Percentiles rank a stretch among this genome's conserved stretches.
phyloP scores from a whole-genome alignment of 2,888 invertebrate genomes.

The Chesias legatella region DNA sequence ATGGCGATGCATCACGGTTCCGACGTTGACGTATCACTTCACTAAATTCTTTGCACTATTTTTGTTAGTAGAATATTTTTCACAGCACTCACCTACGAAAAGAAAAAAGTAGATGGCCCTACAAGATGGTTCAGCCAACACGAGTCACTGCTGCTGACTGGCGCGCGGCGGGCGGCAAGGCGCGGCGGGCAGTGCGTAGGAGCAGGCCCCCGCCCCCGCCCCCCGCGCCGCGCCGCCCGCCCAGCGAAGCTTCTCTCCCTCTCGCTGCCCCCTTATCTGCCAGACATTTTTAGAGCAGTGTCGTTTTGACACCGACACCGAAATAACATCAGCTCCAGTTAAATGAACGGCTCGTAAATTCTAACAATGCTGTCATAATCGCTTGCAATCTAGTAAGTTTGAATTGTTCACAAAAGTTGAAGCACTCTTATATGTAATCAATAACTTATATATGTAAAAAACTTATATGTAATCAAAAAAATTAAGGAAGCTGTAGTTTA shows the following conservation, averaged over 20 bases:
- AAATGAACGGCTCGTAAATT: slow-evolving; percentile 53
- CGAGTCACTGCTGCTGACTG: slow-evolving; percentile 79
- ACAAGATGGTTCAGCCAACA: slow-evolving; percentile 83
- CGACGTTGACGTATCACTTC: slow-evolving; percentile 62
- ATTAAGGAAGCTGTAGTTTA: no score
- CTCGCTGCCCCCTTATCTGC: slow-evolving; percentile 40
- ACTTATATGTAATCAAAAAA: no score
- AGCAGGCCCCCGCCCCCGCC: slow-evolving; percentile 45
- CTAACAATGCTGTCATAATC: slow-evolving; percentile 36
- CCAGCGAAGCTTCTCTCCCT: slow-evolving; percentile 31
- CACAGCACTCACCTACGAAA: slow-evolving; percentile 72
- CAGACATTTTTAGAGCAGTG: slow-evolving; percentile 77
- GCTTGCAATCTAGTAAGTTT: slow-evolving; percentile 20
- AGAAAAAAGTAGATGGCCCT: slow-evolving; percentile 77
- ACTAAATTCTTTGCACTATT: slow-evolving; percentile 45
- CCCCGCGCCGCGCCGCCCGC: slow-evolving; percentile 36
- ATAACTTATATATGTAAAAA: no score
- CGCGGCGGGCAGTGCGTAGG: slow-evolving; percentile 70
- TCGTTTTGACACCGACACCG: slow-evolving; percentile 78
- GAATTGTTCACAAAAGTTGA: no score
- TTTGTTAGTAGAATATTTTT: slow-evolving; percentile 44
- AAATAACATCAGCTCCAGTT: slow-evolving; percentile 72
- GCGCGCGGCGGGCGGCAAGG: slow-evolving; percentile 74
- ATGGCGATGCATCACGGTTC: slow-evolving; percentile 42
- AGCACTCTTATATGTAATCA: no score